Evolutionary conservation across 1,140 invertebrate species (phyloP), one percentile per base, ranked within the genome.

Genomic region (Drosophila prosaltans): DNA sequence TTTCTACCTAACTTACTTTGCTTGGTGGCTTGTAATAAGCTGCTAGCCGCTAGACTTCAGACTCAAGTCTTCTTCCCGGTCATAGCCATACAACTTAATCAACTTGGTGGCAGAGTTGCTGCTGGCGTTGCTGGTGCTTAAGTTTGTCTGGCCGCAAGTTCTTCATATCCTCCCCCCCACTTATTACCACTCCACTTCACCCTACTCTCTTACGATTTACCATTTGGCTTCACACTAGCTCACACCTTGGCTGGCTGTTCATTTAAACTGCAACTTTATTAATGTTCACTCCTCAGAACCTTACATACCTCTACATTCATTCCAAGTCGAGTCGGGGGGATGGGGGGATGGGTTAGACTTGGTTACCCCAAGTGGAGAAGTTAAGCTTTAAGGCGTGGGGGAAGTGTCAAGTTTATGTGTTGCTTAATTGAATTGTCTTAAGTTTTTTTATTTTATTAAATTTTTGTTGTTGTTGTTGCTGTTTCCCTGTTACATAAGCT

Each of bases 251-350:
- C 39, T 69, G 75, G 45, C 82, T 81, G 78, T 86, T 85, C 78
- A 86, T 81, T 85, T 85, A 75, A 78, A 86, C 74, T 85, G 78
- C 82, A 76, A 81, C 78, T 85, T 85, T 85, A 85, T 85, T 81
- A 85, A 85, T 85, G 82, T 62, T 60, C 39, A 67, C 48, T 65
- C 54, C 40, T 57, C 32, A 58, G 51, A 59, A 65, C 65, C 51
- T 66, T 66, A 51, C 60, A 16, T 45, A 51, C 62, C 16, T 54
- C 16, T 54, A 59, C 8, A 51, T 11, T 26, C n/a, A 21, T 36
- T 26, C 8, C 16, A 16, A 16, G n/a, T n/a, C 16, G 21, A 10
- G 7, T 39, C 32, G 1, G 21, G 2, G 2, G 28, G 4, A 16
- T 16, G 16, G 2, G 28, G 4, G 64, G 58, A 24, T 16, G 26